Evolutionary conservation across 2,797 vertebrate genomes (phyloP).

Genomic region (Gymnopithys bicolor): DNA sequence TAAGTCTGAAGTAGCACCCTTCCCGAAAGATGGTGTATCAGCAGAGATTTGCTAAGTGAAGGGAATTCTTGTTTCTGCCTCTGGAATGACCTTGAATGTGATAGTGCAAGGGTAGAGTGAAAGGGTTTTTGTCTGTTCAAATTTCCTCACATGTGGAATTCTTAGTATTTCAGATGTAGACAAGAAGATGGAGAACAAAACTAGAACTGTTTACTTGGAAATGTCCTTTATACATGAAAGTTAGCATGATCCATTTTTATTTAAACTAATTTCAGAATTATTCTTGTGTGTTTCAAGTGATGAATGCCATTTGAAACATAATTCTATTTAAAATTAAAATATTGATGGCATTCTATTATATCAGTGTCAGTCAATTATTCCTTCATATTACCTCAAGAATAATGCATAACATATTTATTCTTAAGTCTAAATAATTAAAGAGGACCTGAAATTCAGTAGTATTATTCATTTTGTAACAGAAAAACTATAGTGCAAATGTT

Average conservation of each 20-base stretch:
- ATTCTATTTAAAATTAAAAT: slow-evolving; percentile 39
- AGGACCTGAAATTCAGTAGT: neutral
- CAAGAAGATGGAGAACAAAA: neutral
- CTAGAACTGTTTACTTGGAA: neutral
- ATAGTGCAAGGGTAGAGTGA: neutral
- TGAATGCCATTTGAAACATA: neutral
- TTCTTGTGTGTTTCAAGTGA: neutral
- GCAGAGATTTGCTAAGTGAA: neutral
- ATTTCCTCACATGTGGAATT: neutral
- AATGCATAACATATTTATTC: neutral
- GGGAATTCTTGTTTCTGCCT: neutral
- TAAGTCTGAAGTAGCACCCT: neutral
- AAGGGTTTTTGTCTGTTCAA: neutral
- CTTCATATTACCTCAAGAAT: neutral
- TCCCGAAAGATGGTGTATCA: neutral
- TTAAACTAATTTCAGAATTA: neutral
- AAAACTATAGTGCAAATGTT: neutral
- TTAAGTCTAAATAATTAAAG: slow-evolving; percentile 44
- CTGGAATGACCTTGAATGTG: neutral
- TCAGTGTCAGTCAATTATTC: slow-evolving; percentile 17
- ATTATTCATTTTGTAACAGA: neutral
- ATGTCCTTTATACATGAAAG: neutral
- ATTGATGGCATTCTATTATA: neutral
- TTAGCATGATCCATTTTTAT: neutral
- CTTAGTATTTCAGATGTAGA: neutral